phyloP scores from a whole-genome alignment of 2,888 invertebrate species.

The Incurvaria masculella region DNA sequence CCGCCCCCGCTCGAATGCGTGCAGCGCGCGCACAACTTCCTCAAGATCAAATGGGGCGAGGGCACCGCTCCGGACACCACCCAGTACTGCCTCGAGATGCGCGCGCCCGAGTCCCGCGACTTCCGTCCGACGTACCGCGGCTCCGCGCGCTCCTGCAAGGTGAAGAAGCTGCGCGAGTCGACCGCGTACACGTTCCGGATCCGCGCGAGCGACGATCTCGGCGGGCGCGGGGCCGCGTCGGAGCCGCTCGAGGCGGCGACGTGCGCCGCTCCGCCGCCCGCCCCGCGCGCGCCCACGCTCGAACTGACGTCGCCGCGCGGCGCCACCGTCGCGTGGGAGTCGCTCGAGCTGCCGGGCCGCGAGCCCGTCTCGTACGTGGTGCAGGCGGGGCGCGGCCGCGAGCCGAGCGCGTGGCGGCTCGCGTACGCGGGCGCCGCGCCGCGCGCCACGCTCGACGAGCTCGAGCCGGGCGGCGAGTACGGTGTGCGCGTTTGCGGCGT shows the following conservation, averaged over 20 bases:
- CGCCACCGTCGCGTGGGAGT: slow-evolving; percentile 35
- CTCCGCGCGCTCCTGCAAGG: slow-evolving; percentile 73
- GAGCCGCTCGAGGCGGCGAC: slow-evolving; percentile 69
- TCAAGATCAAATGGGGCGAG: slow-evolving; percentile 86
- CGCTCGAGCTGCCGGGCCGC: too few species aligned
- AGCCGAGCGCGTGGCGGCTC: slow-evolving; percentile 35
- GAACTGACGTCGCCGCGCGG: slow-evolving; percentile 42
- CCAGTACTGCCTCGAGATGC: slow-evolving; percentile 82
- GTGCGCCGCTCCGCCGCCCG: slow-evolving; percentile 74
- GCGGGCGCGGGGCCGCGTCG: slow-evolving; percentile 80
- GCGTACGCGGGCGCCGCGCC: slow-evolving; percentile 65
- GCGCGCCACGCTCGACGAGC: slow-evolving; percentile 61
- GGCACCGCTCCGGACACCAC: slow-evolving; percentile 68
- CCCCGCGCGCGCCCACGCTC: slow-evolving; percentile 69
- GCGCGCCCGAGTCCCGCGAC: slow-evolving; percentile 62
- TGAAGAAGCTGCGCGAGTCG: slow-evolving; percentile 79
- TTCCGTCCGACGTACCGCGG: slow-evolving; percentile 77
- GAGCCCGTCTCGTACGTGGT: slow-evolving; percentile 74
- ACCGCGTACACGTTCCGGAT: slow-evolving; percentile 82
- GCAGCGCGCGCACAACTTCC: slow-evolving; percentile 68
- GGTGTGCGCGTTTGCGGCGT: slow-evolving; percentile 75
- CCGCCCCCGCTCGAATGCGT: slow-evolving; percentile 76
- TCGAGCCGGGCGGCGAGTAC: slow-evolving; percentile 75
- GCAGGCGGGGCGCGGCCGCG: slow-evolving; percentile 53
- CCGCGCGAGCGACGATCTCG: slow-evolving; percentile 76